Conservation (phyloP, 2,888 invertebrate genomes). For the Branchipolynoe longqiensis region DNA sequence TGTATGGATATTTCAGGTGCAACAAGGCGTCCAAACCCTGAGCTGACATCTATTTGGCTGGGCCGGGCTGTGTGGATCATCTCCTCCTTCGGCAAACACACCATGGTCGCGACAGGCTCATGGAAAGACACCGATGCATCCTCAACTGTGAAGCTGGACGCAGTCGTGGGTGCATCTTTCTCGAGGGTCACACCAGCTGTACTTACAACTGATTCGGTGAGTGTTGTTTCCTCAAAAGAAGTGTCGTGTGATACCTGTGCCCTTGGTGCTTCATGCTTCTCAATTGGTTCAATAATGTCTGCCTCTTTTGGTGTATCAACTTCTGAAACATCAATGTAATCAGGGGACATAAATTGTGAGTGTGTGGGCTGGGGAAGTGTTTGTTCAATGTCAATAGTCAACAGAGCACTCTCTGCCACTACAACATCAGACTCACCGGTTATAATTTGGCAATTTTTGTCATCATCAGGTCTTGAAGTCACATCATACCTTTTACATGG, state of each 20-base stretch:
- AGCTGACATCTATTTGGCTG: slow-evolving; percentile 48
- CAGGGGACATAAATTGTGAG: slow-evolving; percentile 48
- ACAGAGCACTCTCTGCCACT: slow-evolving; percentile 44
- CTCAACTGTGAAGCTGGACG: background rate
- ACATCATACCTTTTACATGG: slow-evolving; percentile 43
- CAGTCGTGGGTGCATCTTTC: background rate
- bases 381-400: slow-evolving; percentile 37
- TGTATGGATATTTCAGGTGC: slow-evolving; percentile 66
- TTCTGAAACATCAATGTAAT: slow-evolving; percentile 60
- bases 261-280: background rate
- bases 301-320: slow-evolving; percentile 27
- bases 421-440: slow-evolving; percentile 57
- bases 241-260: background rate
- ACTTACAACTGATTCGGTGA: slow-evolving; percentile 36
- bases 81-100: slow-evolving; percentile 21
- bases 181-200: slow-evolving; percentile 23
- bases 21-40: slow-evolving; percentile 44
- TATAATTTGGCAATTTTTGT: slow-evolving; percentile 53
- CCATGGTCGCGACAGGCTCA: slow-evolving; percentile 55
- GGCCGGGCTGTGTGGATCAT: background rate
- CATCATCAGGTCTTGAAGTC: slow-evolving; percentile 61
- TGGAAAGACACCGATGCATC: slow-evolving; percentile 3
- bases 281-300: slow-evolving; percentile 43
- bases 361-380: background rate
- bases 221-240: slow-evolving; percentile 61